Conservation (phyloP, 1,140 invertebrate genomes). For the Muscidifurax raptorellus region DNA sequence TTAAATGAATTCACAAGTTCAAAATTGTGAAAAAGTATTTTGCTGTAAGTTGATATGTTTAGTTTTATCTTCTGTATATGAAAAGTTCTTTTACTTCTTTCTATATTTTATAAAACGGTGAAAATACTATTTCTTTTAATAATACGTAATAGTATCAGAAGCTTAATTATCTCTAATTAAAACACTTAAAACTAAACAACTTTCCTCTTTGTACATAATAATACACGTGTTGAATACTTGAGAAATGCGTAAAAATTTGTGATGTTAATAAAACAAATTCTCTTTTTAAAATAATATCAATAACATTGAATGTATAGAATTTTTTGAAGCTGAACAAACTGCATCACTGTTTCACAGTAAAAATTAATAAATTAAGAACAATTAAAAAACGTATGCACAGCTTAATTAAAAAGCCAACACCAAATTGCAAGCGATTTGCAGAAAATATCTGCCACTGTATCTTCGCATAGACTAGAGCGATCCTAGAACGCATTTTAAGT, state of each 20-base stretch:
- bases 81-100: conserved; percentile 27
- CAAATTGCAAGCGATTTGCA: conserved; percentile 36
- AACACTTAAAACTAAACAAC: conserved; percentile 53
- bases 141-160: conserved; percentile 24
- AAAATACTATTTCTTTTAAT: conserved; percentile 39
- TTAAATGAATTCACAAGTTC: conserved; percentile 14
- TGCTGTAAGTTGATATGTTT: conserved; percentile 47
- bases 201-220: conserved; percentile 52
- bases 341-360: conserved; percentile 35
- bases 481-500: conserved; percentile 18
- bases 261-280: conserved; percentile 6
- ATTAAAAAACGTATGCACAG: conserved; percentile 18
- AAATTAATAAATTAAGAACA: conserved; percentile 50
- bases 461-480: conserved; percentile 47
- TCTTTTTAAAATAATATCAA: conserved; percentile 51
- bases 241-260: conserved; percentile 26
- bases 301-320: conserved; percentile 11
- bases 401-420: conserved; percentile 30
- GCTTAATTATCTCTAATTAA: conserved; percentile 38
- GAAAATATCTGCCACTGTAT: conserved; percentile 32
- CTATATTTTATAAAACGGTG: conserved; percentile 43
- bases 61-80: conserved; percentile 20
- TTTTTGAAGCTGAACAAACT: conserved; percentile 49
- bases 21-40: conserved; percentile 39
- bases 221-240: conserved; percentile 35